A percentile compares a stretch with the other conserved stretches of the same genome.
These are phyloP conservation scores for Brachyhypopomus gauderio DNA, from an alignment of 2,113 vertebrate species.

Conservation along the genomic window DNA sequence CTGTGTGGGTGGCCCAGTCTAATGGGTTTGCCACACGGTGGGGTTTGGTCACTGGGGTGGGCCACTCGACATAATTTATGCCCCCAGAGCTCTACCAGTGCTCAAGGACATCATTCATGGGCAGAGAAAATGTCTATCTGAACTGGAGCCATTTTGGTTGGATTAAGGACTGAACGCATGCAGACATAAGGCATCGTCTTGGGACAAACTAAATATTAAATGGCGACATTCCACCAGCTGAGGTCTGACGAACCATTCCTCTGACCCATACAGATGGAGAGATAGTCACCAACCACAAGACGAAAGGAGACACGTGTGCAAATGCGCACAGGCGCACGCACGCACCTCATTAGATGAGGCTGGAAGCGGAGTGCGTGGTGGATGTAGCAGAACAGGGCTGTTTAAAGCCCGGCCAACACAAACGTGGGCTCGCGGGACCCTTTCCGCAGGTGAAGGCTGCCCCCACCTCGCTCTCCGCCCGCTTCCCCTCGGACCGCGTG, in stretches of 20 bases:
- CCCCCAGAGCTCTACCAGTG: neutral
- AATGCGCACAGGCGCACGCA: conserved; percentile 20
- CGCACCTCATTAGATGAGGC: conserved; percentile 35
- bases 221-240: conserved; percentile 18
- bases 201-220: conserved; percentile 12
- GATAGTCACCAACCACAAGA: conserved; percentile 35
- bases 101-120: conserved; percentile 1
- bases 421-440: conserved; percentile 23
- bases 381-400: conserved; percentile 6
- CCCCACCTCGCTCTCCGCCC: neutral
- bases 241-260: conserved; percentile 11
- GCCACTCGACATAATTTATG: neutral
- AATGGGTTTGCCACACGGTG: neutral
- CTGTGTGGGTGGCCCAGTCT: conserved; percentile 9
- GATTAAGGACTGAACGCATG: conserved; percentile 11
- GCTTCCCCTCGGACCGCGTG: conserved; percentile 6
- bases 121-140: conserved; percentile 9
- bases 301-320: neutral
- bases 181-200: conserved; percentile 3
- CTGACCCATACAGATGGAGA: neutral
- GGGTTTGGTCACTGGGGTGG: neutral
- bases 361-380: neutral
- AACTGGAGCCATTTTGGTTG: conserved; percentile 5
- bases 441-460: conserved; percentile 8
- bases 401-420: conserved; percentile 48